These are phyloP conservation scores for Frieseomelitta varia DNA, from an alignment of 1,140 invertebrate species.

Conservation along the genomic window DNA sequence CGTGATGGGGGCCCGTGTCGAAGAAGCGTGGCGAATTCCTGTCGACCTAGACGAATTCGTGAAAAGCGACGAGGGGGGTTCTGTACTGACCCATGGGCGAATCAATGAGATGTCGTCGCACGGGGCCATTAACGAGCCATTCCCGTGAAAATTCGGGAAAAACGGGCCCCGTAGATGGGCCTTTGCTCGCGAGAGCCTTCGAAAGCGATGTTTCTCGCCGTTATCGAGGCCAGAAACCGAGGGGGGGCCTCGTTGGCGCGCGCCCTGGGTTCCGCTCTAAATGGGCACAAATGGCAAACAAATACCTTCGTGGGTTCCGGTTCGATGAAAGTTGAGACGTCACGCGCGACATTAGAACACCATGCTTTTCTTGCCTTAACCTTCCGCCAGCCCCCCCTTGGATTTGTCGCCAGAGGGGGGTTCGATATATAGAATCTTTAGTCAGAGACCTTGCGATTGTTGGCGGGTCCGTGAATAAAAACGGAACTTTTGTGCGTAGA, in stretches of 20 bases:
- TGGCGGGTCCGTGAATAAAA: neutral
- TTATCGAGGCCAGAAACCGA: constrained; percentile 16
- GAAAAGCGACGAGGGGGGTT: constrained; percentile 60
- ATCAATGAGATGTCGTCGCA: constrained; percentile 12
- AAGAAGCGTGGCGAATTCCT: constrained; percentile 76
- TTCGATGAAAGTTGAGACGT: constrained; percentile 72
- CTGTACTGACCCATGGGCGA: neutral
- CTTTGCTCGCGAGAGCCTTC: neutral
- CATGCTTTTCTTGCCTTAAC: neutral
- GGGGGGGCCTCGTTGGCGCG: constrained; percentile 49
- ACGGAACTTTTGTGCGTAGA: neutral
- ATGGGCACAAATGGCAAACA: constrained; percentile 71
- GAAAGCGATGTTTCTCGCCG: constrained; percentile 10
- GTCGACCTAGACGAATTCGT: constrained; percentile 77
- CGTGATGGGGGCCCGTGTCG: constrained; percentile 57
- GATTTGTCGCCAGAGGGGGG: constrained; percentile 2
- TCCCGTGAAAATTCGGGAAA: constrained; percentile 28
- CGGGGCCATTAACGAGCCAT: neutral
- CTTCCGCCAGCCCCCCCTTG: too few relatives aligned
- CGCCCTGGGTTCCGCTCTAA: constrained; percentile 63
- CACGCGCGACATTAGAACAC: constrained; percentile 46
- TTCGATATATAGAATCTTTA: neutral
- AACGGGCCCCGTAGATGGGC: neutral
- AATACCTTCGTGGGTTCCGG: constrained; percentile 67
- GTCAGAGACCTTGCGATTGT: constrained; percentile 11